Evolutionary conservation across 2,888 invertebrate species (phyloP), one percentile per base, ranked within the genome.

Genomic region (Acronicta psi): DNA sequence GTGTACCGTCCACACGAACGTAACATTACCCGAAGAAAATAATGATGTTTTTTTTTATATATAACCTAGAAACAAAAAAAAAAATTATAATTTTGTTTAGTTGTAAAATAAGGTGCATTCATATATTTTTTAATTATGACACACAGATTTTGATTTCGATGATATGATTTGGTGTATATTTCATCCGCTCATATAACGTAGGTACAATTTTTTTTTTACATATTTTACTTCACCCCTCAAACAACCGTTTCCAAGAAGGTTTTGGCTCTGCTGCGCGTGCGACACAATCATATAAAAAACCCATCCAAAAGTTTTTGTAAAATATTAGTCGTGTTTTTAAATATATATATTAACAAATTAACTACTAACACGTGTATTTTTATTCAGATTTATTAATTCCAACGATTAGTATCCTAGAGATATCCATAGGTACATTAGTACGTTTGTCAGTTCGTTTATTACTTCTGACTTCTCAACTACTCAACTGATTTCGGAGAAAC

Each of bases 261-360:
- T 17, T 43, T 9, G 9, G 0, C 10, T 13, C 10, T 0, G 7
- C 2, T 0, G n/a, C 25, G 18, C 37, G 14, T 37, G 37, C 31
- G 17, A 1, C 6, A 14, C 31, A 13, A 1, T 2, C 14, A 23
- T 7, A 23, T 2, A 25, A 2, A 3, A 29, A 29, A 11, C 29
- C 9, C n/a, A 31, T 20, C 20, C 36, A 47, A 55, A 17, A 36
- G 25, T 42, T n/a, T 47, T 58, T 29, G 16, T 42, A 44, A 11
- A 40, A 52, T 40, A 20, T 18, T 31, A 42, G 34, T 50, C 60
- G 23, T 29, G 11, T 51, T 51, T 37, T 69, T 62, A 57, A 57
- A 70, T 60, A 70, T 60, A 70, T 60, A 70, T 60, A 56, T 60
- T 55, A 60, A 59, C 54, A 59, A 70, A 57, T 55, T 58, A 55